These are phyloP conservation scores for Caradrina kadenii DNA, from an alignment of 2,888 invertebrate species.

Conservation along the genomic window DNA sequence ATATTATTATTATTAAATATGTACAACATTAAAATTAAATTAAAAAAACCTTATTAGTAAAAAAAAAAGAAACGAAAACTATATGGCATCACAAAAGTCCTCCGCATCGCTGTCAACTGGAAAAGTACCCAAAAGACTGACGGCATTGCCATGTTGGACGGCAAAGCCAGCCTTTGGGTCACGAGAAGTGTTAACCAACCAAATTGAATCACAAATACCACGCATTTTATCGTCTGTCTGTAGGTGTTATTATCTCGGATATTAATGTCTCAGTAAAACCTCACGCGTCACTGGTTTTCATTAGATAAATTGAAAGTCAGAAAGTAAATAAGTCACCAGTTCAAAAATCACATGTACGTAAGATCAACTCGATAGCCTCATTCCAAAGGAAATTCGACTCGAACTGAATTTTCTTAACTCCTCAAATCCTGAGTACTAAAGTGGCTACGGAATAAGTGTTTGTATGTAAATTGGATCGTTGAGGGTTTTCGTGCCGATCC, in stretches of 20 bases:
- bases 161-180: too few species aligned
- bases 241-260: slow-evolving; percentile 11
- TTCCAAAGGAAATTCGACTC: slow-evolving; percentile 58
- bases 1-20: too few species aligned
- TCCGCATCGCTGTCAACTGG: too few species aligned
- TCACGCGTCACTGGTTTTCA: slow-evolving; percentile 29
- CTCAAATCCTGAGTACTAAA: slow-evolving; percentile 59
- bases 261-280: slow-evolving; percentile 46
- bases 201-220: too few species aligned
- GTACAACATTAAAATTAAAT: too few species aligned
- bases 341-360: slow-evolving; percentile 50
- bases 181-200: too few species aligned
- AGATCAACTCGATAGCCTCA: slow-evolving; percentile 35
- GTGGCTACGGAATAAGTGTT: slow-evolving; percentile 60
- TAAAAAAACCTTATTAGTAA: too few species aligned
- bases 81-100: too few species aligned
- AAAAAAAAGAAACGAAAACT: too few species aligned
- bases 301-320: slow-evolving; percentile 43
- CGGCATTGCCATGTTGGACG: too few species aligned
- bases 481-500: slow-evolving; percentile 48
- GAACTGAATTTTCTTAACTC: slow-evolving; percentile 63
- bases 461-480: slow-evolving; percentile 62
- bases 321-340: slow-evolving; percentile 53
- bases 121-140: too few species aligned
- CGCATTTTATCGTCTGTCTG: slow-evolving; percentile 7